Percentiles rank a stretch among this genome's conserved stretches.
Conservation (phyloP, 2,888 invertebrate genomes). For the Dryobotodes eremita region DNA sequence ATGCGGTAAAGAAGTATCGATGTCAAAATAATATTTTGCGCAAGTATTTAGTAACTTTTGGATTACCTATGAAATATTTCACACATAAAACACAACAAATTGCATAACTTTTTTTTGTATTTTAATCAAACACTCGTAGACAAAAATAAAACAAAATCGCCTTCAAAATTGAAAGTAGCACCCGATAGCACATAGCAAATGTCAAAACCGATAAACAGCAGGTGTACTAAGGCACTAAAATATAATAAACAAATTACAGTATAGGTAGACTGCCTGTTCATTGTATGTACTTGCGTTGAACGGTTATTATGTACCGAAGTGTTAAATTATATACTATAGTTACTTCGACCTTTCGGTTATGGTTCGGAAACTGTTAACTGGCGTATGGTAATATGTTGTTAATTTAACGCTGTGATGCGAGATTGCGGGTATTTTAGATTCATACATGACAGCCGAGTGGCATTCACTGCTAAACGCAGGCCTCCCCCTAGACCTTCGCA, state of each 20-base stretch:
- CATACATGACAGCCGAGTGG: background rate
- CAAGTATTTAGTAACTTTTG: background rate
- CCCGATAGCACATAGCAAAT: constrained; percentile 27
- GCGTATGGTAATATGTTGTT: constrained; percentile 32
- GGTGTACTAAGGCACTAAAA: constrained; percentile 32
- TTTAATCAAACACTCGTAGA: constrained; percentile 4
- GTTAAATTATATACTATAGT: constrained; percentile 59
- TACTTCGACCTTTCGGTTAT: constrained; percentile 51
- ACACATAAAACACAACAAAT: background rate
- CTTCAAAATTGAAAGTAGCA: constrained; percentile 41
- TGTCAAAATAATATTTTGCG: background rate
- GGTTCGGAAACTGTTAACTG: constrained; percentile 50
- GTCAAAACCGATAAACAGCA: constrained; percentile 45
- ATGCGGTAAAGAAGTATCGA: background rate
- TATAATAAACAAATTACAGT: constrained; percentile 61
- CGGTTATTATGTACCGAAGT: constrained; percentile 51
- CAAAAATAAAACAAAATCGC: constrained; percentile 13
- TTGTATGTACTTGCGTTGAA: constrained; percentile 20
- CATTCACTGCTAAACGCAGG: background rate
- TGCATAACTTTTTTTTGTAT: constrained; percentile 7
- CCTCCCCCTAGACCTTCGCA: background rate
- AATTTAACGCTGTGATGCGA: constrained; percentile 25
- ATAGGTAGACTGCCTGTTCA: constrained; percentile 7
- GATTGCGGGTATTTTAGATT: constrained; percentile 23
- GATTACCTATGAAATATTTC: background rate